Evolutionary conservation across 2,113 vertebrate genomes (phyloP).

Genomic region (Holacanthus passer): DNA sequence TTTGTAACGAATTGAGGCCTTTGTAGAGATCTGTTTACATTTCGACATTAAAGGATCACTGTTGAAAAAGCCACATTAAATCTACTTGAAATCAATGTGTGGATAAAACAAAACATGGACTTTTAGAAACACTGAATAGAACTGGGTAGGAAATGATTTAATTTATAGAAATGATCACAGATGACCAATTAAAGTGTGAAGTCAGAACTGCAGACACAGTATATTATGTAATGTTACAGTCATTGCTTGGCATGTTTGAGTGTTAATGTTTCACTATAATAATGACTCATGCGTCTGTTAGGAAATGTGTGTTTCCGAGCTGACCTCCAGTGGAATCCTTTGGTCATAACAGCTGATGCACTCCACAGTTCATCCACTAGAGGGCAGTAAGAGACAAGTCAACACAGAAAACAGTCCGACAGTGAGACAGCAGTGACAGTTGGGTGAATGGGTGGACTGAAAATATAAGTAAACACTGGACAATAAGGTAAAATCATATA

Average conservation of each 20-base stretch:
- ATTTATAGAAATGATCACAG: no score
- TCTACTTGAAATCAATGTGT: no score
- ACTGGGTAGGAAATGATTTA: no score
- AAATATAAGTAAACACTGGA: neutral
- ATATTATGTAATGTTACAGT: no score
- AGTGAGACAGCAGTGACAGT: neutral
- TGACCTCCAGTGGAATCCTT: slow-evolving; percentile 59
- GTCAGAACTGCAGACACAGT: neutral
- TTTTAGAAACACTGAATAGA: no score
- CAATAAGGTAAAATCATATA: neutral
- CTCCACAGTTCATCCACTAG: slow-evolving; percentile 44
- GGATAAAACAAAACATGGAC: no score
- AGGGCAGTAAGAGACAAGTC: slow-evolving; percentile 55
- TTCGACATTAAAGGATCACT: no score
- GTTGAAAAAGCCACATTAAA: no score
- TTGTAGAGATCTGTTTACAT: no score
- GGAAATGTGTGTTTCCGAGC: neutral
- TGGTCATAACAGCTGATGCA: slow-evolving; percentile 4
- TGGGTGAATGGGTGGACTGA: neutral
- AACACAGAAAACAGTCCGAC: neutral
- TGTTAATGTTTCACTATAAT: neutral
- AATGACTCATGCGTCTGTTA: neutral
- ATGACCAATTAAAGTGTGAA: no score
- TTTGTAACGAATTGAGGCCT: no score
- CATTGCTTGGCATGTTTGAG: neutral